Percentiles rank a stretch among this genome's conserved stretches.
phyloP scores from a whole-genome alignment of 2,113 vertebrate genomes.

The Pterocles burchelli region DNA sequence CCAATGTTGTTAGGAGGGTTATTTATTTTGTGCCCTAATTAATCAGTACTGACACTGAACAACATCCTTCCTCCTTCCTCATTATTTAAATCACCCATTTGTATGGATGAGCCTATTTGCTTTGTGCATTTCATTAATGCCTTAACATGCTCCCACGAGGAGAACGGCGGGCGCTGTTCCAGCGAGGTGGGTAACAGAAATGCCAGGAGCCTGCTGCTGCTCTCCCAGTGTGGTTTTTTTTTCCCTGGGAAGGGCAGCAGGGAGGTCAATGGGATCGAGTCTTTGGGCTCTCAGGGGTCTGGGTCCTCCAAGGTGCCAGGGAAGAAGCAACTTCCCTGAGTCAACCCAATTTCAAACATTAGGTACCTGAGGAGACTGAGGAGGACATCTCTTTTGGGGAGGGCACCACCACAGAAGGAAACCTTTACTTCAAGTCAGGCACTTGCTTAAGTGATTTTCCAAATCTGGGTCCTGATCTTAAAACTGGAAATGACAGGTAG shows the following conservation, averaged over 20 bases:
- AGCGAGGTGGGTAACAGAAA: constrained; percentile 74
- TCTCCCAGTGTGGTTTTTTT: background rate
- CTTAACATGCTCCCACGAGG: constrained; percentile 85
- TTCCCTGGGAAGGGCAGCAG: background rate
- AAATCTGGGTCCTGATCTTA: background rate
- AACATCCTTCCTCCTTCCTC: constrained; percentile 91
- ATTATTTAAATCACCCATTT: constrained; percentile 95
- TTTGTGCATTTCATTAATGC: constrained; percentile 89
- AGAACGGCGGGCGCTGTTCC: constrained; percentile 68
- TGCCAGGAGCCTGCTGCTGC: background rate
- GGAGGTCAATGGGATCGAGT: background rate
- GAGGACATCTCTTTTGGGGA: background rate
- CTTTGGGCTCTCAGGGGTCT: background rate
- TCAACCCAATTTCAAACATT: background rate
- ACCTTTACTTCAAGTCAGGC: background rate
- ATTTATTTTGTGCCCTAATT: constrained; percentile 92
- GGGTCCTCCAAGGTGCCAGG: accelerated
- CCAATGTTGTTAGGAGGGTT: constrained; percentile 74
- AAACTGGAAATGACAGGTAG: constrained; percentile 14
- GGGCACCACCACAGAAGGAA: background rate
- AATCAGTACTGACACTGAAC: constrained; percentile 92
- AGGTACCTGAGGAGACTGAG: background rate
- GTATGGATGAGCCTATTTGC: constrained; percentile 84
- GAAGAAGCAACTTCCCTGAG: background rate
- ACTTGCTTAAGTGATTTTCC: background rate